A percentile compares a stretch with the other conserved stretches of the same genome.
Evolutionary conservation across 2,888 invertebrate genomes (phyloP).

Genomic region (Unio pictorum): DNA sequence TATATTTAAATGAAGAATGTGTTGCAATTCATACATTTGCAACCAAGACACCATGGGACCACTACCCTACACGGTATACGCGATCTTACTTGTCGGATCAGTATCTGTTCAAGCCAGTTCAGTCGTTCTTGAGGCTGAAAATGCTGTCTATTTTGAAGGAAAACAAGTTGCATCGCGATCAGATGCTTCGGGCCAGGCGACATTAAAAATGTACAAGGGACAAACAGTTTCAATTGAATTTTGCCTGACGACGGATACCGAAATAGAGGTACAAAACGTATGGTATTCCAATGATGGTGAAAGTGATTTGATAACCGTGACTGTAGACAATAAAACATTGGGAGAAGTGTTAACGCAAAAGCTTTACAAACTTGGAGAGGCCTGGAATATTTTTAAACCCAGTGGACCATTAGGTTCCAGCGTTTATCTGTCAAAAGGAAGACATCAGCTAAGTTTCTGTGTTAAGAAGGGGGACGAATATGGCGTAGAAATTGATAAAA

Average conservation of each 20-base stretch:
- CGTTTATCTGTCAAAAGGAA: slow-evolving; percentile 16
- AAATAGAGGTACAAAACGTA: slow-evolving; percentile 21
- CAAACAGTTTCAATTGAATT: slow-evolving; percentile 22
- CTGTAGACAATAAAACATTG: slow-evolving; percentile 24
- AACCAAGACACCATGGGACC: too few species aligned
- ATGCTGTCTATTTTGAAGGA: not conserved
- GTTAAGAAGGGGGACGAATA: slow-evolving; percentile 29
- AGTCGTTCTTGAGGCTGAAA: slow-evolving; percentile 7
- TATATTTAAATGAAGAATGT: too few species aligned
- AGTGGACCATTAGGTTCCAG: slow-evolving; percentile 2
- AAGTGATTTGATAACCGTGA: slow-evolving; percentile 22
- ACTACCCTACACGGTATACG: too few species aligned
- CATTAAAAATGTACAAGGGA: slow-evolving; percentile 26
- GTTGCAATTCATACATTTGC: too few species aligned
- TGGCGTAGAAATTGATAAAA: slow-evolving; percentile 48
- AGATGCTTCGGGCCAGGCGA: slow-evolving; percentile 18
- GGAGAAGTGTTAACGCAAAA: slow-evolving; percentile 17
- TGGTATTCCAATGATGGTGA: slow-evolving; percentile 42
- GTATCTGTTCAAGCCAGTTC: not conserved
- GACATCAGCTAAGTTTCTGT: slow-evolving; percentile 28
- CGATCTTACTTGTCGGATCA: too few species aligned
- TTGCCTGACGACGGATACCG: slow-evolving; percentile 31
- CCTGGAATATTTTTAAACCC: slow-evolving; percentile 27
- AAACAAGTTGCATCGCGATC: slow-evolving; percentile 7
- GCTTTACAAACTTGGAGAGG: slow-evolving; percentile 16